These are phyloP conservation scores for Tridacna gigas DNA, from an alignment of 2,888 invertebrate genomes.

Conservation along the genomic window DNA sequence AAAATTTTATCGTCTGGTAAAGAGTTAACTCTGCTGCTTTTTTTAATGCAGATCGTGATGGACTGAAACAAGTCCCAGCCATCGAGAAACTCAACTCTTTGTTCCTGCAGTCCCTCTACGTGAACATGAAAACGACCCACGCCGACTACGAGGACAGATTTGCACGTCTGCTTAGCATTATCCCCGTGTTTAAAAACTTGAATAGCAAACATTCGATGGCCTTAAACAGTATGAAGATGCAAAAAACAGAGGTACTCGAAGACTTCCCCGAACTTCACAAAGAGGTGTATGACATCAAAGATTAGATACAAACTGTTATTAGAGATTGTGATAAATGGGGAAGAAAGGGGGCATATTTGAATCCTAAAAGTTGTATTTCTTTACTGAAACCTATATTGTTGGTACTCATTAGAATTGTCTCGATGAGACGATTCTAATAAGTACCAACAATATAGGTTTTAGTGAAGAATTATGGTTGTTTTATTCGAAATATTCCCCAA, in stretches of 20 bases:
- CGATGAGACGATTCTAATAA: not conserved
- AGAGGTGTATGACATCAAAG: constrained; percentile 77
- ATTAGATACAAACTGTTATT: not conserved
- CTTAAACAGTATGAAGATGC: constrained; percentile 82
- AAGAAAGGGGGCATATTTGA: no score
- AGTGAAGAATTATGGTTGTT: not conserved
- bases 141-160: constrained; percentile 77
- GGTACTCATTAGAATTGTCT: not conserved
- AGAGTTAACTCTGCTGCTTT: not conserved
- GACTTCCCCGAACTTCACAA: constrained; percentile 81
- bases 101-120: constrained; percentile 81
- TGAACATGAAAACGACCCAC: constrained; percentile 76
- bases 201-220: constrained; percentile 81
- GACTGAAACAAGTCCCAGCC: constrained; percentile 75
- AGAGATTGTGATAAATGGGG: not conserved
- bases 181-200: constrained; percentile 77
- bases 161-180: constrained; percentile 68
- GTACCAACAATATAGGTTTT: not conserved
- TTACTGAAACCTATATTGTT: not conserved
- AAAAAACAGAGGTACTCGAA: constrained; percentile 68
- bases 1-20: no score
- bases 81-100: constrained; percentile 80
- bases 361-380: no score
- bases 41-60: constrained; percentile 75
- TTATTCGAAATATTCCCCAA: not conserved